Conservation (phyloP, 2,888 invertebrate species). For the Phytoseiulus persimilis region DNA sequence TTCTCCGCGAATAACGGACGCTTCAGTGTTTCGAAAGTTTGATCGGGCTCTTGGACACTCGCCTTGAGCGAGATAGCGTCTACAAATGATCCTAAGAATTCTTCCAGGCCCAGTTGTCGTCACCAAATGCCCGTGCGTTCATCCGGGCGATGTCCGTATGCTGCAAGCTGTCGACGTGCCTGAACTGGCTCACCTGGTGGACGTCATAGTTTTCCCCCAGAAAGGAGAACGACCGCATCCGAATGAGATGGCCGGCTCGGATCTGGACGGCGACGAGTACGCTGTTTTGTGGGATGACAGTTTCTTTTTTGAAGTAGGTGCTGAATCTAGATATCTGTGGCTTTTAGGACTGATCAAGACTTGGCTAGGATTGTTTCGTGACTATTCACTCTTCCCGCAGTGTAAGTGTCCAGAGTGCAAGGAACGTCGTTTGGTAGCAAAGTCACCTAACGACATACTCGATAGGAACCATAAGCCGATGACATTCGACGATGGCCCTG, state of each 20-base stretch:
- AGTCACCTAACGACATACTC: too few relatives aligned
- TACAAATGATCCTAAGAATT: too few relatives aligned
- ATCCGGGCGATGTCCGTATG: slow-evolving; percentile 50
- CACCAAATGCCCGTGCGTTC: slow-evolving; percentile 52
- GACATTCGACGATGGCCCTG: neutral
- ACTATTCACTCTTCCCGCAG: neutral
- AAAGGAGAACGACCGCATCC: slow-evolving; percentile 51
- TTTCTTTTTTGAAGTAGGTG: slow-evolving; percentile 13
- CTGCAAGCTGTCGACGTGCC: slow-evolving; percentile 47
- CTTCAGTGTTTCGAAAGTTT: too few relatives aligned
- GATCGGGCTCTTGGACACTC: too few relatives aligned
- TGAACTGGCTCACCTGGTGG: slow-evolving; percentile 47
- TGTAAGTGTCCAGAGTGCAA: neutral
- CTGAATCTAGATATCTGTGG: too few relatives aligned
- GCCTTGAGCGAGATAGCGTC: too few relatives aligned
- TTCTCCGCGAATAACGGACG: too few relatives aligned
- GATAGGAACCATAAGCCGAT: neutral
- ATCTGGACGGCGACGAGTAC: slow-evolving; percentile 51
- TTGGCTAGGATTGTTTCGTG: neutral
- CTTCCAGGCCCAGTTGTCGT: slow-evolving; percentile 47
- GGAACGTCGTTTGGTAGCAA: too few relatives aligned
- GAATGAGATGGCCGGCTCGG: slow-evolving; percentile 51
- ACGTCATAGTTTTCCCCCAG: slow-evolving; percentile 51
- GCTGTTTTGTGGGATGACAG: slow-evolving; percentile 38
- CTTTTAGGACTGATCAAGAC: neutral